Conservation (phyloP, 2,888 invertebrate genomes). For the Xestia ashworthii region DNA sequence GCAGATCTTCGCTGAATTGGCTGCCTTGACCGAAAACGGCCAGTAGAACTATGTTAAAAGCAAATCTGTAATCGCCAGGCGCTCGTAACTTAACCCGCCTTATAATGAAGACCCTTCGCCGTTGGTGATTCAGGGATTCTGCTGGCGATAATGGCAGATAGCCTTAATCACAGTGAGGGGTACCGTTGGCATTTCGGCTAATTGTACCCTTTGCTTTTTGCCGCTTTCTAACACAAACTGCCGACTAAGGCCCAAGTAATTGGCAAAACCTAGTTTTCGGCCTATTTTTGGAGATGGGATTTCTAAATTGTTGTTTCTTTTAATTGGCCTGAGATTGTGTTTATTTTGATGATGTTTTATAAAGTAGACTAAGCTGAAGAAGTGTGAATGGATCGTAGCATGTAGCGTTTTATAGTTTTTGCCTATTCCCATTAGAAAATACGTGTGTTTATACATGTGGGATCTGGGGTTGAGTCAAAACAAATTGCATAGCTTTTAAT, state of each 20-base stretch:
- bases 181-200: conserved; percentile 45
- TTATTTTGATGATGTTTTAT: neutral
- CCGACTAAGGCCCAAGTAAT: conserved; percentile 55
- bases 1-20: neutral
- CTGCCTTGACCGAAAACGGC: neutral
- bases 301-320: conserved; percentile 20
- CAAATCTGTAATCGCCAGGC: neutral
- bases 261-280: conserved; percentile 48
- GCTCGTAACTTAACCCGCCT: conserved; percentile 21
- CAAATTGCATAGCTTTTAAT: too few species aligned
- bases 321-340: conserved; percentile 5
- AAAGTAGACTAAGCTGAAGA: too few species aligned
- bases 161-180: conserved; percentile 60
- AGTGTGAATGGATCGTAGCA: neutral
- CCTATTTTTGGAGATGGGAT: conserved; percentile 30
- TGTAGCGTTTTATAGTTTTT: neutral
- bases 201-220: conserved; percentile 63
- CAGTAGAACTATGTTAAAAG: neutral
- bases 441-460: neutral
- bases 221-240: conserved; percentile 50
- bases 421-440: neutral
- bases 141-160: conserved; percentile 64
- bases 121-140: conserved; percentile 71
- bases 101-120: conserved; percentile 62
- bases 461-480: too few species aligned